These are phyloP conservation scores for Polyommatus iphigenia DNA, from an alignment of 2,888 invertebrate genomes.

Conservation along the genomic window DNA sequence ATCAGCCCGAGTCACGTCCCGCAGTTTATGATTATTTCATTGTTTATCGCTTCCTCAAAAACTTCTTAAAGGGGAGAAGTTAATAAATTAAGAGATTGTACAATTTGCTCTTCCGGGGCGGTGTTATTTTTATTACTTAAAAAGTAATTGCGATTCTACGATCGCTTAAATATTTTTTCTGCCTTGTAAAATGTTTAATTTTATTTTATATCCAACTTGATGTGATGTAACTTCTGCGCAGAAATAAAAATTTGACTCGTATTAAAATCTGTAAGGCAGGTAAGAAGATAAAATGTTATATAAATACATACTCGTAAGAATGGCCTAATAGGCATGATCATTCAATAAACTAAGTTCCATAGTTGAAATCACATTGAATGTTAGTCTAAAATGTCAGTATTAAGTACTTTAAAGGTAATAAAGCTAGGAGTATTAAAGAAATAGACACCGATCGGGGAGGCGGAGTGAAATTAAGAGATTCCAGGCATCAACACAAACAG, in stretches of 20 bases:
- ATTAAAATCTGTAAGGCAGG: too few relatives aligned
- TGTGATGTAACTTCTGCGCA: too few relatives aligned
- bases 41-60: conserved; percentile 11
- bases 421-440: conserved; percentile 45
- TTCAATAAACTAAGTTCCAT: too few relatives aligned
- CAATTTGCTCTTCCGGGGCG: neutral
- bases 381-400: neutral
- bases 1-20: conserved; percentile 7
- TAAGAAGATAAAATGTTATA: too few relatives aligned
- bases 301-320: too few relatives aligned
- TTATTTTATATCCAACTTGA: neutral
- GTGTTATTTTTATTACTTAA: conserved; percentile 15
- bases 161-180: neutral
- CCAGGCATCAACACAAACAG: conserved; percentile 60
- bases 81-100: conserved; percentile 12
- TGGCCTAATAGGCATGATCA: too few relatives aligned
- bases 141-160: neutral
- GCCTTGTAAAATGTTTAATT: neutral
- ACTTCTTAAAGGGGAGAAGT: conserved; percentile 20
- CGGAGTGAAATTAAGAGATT: conserved; percentile 73
- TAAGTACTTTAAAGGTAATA: neutral
- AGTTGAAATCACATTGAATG: too few relatives aligned
- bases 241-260: too few relatives aligned
- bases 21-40: conserved; percentile 8
- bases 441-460: conserved; percentile 56